These are phyloP conservation scores for Carapus acus DNA, from an alignment of 2,797 vertebrate species.

Conservation along the genomic window DNA sequence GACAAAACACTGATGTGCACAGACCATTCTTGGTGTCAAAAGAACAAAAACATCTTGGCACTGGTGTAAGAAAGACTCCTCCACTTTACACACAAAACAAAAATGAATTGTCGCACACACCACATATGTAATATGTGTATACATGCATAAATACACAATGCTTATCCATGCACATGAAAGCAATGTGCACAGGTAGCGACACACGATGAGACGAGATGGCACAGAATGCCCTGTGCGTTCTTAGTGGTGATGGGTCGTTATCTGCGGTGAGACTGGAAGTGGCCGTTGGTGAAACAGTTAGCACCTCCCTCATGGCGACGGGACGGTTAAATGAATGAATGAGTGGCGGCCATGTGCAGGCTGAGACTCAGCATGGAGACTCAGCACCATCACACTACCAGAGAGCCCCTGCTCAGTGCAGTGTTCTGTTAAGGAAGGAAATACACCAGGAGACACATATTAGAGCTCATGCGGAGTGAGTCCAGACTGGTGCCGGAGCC, in stretches of 20 bases:
- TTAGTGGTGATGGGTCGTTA: slow-evolving; percentile 27
- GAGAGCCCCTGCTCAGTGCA: slow-evolving; percentile 75
- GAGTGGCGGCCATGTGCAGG: slow-evolving; percentile 29
- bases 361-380: too few species aligned
- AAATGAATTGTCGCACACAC: slow-evolving; percentile 7
- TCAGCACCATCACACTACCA: slow-evolving; percentile 70
- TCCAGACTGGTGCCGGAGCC: slow-evolving; percentile 28
- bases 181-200: slow-evolving; percentile 2
- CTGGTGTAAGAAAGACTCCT: slow-evolving; percentile 15
- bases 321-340: slow-evolving; percentile 37
- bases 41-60: slow-evolving; percentile 43
- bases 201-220: background rate
- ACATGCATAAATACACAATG: slow-evolving; percentile 19
- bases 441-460: slow-evolving; percentile 71
- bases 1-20: slow-evolving; percentile 12
- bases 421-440: slow-evolving; percentile 74
- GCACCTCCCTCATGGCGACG: slow-evolving; percentile 40
- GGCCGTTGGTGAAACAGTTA: slow-evolving; percentile 34
- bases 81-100: slow-evolving; percentile 11
- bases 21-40: slow-evolving; percentile 6
- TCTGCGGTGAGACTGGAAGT: slow-evolving; percentile 31
- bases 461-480: slow-evolving; percentile 61
- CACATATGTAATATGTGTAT: slow-evolving; percentile 6
- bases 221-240: slow-evolving; percentile 5
- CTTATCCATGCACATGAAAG: slow-evolving; percentile 12